Base-by-base conservation (phyloP, 2,888 invertebrate species). In the Lithophane semibrunnea region DNA sequence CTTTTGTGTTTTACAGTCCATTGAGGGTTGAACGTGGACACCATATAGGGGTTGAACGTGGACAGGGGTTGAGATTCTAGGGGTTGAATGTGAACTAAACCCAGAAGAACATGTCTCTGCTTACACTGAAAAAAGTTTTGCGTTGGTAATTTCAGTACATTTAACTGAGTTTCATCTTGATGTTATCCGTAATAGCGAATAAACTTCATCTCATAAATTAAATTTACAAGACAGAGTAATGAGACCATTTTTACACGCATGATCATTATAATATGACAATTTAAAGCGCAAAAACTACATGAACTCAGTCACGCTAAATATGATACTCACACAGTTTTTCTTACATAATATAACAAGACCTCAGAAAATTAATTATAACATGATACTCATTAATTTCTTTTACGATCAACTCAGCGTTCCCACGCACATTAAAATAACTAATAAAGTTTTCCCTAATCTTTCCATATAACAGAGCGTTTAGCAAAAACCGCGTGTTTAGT, bases 401-500 rank as follows among this genome's bases (percentile, higher is more conserved):
- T n/a, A n/a, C 16, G 10, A 61, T 2, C 5, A 37, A 24, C 24
- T 29, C 2, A 0, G n/a, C 56, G 61, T 83, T 83, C 84, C 67
- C 80, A 75, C 64, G 69, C 16, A 47, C 61, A 75, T 79, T 60
- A 64, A 64, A 56, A 42, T 65, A n/a, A 56, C 52, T 49, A 69
- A 72, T 72, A 61, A 58, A 37, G 74, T 69, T 73, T 54, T 70
- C 65, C 18, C 44, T 64, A 60, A 56, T 67, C 29, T 73, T 65
- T 49, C 10, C 56, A 67, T 73, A 73, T 47, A 75, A 73, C 47
- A 24, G 64, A 70, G 29, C 54, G 29, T 71, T 86, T 73, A 70
- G 29, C 67, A 83, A 83, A 87, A 86, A 82, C 76, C 37, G 8
- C 67, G 63, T 44, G 75, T 61, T 66, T 73, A 54, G 37, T 79